phyloP scores from a whole-genome alignment of 2,113 vertebrate species.

The Phylloscopus trochiloides region DNA sequence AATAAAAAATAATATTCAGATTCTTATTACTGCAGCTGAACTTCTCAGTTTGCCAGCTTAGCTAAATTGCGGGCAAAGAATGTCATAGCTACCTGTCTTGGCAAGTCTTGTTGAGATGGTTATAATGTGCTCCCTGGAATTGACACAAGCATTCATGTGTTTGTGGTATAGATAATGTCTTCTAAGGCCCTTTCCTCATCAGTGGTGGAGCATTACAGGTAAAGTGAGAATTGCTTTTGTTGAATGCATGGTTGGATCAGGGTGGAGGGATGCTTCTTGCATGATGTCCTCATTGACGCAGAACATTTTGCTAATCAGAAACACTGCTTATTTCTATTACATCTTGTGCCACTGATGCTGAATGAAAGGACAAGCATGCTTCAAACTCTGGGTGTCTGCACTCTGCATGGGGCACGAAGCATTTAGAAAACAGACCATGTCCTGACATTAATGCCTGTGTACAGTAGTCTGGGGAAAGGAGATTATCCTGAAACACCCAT shows the following conservation, averaged over 20 bases:
- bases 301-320: conserved; percentile 64
- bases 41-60: neutral
- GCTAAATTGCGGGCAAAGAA: neutral
- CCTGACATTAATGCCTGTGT: neutral
- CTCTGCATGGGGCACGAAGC: conserved; percentile 40
- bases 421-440: conserved; percentile 40
- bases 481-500: neutral
- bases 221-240: conserved; percentile 73
- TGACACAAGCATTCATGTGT: conserved; percentile 82
- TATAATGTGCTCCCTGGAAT: conserved; percentile 66
- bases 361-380: conserved; percentile 33
- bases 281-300: conserved; percentile 62
- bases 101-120: conserved; percentile 32
- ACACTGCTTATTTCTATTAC: conserved; percentile 57
- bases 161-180: conserved; percentile 93
- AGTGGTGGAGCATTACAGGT: conserved; percentile 83
- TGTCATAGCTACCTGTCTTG: neutral
- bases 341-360: conserved; percentile 45
- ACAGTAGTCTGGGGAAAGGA: neutral
- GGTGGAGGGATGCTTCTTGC: conserved; percentile 71
- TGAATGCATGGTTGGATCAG: conserved; percentile 75
- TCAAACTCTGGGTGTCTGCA: conserved; percentile 19
- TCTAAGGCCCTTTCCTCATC: conserved; percentile 84
- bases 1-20: neutral
- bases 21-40: neutral